These are phyloP conservation scores for Danaus chrysippus DNA, from an alignment of 2,888 invertebrate genomes.

Conservation along the genomic window DNA sequence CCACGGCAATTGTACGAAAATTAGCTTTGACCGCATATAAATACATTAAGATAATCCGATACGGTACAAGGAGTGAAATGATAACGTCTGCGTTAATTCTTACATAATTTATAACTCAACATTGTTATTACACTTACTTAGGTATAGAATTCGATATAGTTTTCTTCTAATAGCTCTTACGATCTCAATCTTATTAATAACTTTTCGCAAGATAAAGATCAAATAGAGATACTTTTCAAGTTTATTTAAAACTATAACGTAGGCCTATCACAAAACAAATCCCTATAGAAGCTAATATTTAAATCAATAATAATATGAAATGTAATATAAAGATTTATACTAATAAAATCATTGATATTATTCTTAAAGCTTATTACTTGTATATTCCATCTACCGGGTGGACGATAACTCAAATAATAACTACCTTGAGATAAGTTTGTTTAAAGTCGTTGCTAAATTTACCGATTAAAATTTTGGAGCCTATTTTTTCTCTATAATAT, in stretches of 20 bases:
- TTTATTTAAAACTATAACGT: no score
- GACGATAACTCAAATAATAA: constrained; percentile 66
- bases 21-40: constrained; percentile 75
- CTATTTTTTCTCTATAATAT: no score
- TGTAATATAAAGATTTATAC: background rate
- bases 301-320: background rate
- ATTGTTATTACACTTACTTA: background rate
- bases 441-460: constrained; percentile 61
- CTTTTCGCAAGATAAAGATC: no score
- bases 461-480: constrained; percentile 37
- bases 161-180: no score
- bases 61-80: constrained; percentile 21
- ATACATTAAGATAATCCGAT: constrained; percentile 72
- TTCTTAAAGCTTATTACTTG: constrained; percentile 21
- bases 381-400: constrained; percentile 39
- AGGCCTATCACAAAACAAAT: no score
- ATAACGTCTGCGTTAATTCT: constrained; percentile 18
- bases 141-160: no score
- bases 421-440: constrained; percentile 54
- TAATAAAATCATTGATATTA: background rate
- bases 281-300: background rate
- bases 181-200: no score
- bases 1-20: constrained; percentile 73
- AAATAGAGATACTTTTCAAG: no score
- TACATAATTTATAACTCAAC: background rate